Base-by-base conservation (phyloP, 2,113 vertebrate genomes). In the Salvelinus namaycush region DNA sequence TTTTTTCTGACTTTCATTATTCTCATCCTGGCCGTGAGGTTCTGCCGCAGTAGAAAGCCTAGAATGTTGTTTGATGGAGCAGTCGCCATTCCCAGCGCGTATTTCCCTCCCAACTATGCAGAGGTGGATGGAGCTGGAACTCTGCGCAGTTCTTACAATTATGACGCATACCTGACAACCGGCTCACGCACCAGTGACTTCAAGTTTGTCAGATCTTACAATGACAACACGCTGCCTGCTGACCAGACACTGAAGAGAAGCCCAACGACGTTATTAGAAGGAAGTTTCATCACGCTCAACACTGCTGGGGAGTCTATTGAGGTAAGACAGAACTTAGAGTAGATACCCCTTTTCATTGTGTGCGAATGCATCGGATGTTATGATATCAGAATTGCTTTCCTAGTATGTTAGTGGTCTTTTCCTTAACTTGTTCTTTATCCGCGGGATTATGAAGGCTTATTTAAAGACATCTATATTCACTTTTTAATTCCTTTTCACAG, bases 1-100 rank as follows among this genome's bases (percentile, higher is more conserved):
- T 71, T 95, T 60, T 93, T 95, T 0, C n/a, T 95, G 74, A 91
- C 87, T 1, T 91, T 89, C 0, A 85, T 95, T 14, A 93, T 93
- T 48, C 82, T 92, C 57, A 71, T 88, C 6, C 1, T 94, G 1
- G 81, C 92, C 73, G 88, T 91, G 62, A 95, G 88, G 72, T 90
- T 83, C 18, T 88, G 85, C n/a, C 87, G 65, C 4, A 87, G 85
- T 12, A 88, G 79, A 77, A 88, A 79, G 22, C 84, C 87, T 73
- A 78, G 86, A 81, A 72, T 90, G 82, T 81, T 89, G 86, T 89
- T 89, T 83, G 89, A 90, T 54, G 83, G 89, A 72, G 87, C 89
- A 69, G 84, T 88, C 1, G 81, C 86, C 75, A 86, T 90, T 67
- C 84, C 89, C 73, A 79, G 88, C 44, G 83, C 82, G 2, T 90